A percentile compares a stretch with the other conserved stretches of the same genome.
Conservation (phyloP, 2,113 vertebrate genomes). For the Pseudopipra pipra region DNA sequence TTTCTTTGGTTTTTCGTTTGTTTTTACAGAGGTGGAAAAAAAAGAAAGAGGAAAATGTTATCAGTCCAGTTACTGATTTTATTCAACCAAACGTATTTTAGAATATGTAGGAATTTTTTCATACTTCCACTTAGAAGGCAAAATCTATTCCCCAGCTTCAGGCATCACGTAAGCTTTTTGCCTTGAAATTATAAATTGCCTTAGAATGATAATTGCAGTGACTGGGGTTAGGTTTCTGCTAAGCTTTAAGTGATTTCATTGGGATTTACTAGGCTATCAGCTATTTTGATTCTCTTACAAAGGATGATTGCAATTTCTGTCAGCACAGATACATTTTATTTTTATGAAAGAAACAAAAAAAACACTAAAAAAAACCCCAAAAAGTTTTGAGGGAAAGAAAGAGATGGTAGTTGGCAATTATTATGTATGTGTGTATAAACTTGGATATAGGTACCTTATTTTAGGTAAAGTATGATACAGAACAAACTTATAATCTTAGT, state of each 20-base stretch:
- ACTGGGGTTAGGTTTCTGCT: background rate
- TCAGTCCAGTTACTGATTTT: background rate
- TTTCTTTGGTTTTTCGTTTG: background rate
- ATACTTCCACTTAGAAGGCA: background rate
- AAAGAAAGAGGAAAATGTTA: background rate
- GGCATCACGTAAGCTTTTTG: background rate
- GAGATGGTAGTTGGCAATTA: background rate
- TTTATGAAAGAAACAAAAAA: background rate
- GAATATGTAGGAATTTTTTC: background rate
- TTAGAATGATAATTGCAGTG: background rate
- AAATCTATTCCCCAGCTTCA: background rate
- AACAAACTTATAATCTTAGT: background rate
- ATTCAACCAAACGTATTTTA: background rate
- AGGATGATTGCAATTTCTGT: background rate
- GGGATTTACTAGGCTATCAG: background rate
- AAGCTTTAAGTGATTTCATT: background rate
- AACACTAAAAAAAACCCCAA: background rate
- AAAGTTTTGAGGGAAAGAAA: background rate
- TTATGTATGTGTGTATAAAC: background rate
- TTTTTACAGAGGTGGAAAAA: rapidly evolving
- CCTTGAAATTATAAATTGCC: background rate
- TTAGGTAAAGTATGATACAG: background rate
- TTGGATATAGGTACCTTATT: background rate
- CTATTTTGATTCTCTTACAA: background rate
- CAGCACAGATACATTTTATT: background rate